Evolutionary conservation across 1,140 invertebrate genomes (phyloP).

Genomic region (Portunus trituberculatus): DNA sequence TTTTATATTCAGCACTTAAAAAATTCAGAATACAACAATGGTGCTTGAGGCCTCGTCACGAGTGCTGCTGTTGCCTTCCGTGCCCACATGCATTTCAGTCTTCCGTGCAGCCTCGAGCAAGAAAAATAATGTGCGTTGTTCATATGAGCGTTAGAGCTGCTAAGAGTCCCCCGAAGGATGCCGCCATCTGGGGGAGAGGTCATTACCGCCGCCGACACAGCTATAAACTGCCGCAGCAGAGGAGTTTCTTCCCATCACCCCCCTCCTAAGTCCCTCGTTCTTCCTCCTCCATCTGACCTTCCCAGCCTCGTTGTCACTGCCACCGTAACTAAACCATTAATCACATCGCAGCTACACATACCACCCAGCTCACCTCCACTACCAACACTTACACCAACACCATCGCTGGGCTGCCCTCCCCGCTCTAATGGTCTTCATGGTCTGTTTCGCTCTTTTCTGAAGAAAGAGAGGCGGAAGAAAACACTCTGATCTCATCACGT

Average conservation of each 20-base stretch:
- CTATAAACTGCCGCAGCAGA: neutral
- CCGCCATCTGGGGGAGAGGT: constrained; percentile 26
- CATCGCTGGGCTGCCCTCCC: neutral
- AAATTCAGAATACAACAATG: neutral
- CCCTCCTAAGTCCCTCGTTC: neutral
- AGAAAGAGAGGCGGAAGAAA: neutral
- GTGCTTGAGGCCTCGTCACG: neutral
- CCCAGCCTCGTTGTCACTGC: constrained; percentile 5
- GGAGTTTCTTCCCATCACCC: neutral
- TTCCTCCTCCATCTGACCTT: neutral
- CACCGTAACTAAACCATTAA: constrained; percentile 22
- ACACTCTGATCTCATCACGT: neutral
- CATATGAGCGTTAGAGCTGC: neutral
- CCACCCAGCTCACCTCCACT: neutral
- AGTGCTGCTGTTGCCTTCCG: neutral
- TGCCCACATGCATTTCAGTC: neutral
- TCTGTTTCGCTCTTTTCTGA: neutral
- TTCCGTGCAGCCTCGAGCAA: neutral
- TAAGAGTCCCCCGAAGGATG: neutral
- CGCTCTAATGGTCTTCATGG: neutral
- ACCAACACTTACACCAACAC: neutral
- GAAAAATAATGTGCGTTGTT: constrained; percentile 55
- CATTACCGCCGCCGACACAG: neutral
- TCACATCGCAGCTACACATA: neutral
- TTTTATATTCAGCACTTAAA: too few species aligned